A percentile compares a stretch with the other conserved stretches of the same genome.
Evolutionary conservation across 2,888 invertebrate species (phyloP).

Genomic region (Nemapogon koenigi): DNA sequence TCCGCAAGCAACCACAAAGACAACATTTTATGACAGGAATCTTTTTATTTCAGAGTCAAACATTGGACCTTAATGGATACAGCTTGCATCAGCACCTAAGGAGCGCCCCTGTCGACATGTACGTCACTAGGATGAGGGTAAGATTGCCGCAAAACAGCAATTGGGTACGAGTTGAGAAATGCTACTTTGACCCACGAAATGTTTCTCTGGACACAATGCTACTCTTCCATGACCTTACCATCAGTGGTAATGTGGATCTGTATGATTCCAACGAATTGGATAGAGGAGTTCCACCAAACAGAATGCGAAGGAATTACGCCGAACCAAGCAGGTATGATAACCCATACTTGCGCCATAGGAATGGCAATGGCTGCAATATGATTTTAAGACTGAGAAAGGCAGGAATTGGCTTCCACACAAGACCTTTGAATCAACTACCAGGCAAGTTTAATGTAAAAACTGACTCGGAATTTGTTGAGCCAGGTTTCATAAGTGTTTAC

Average conservation of each 20-base stretch:
- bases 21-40: too few relatives aligned
- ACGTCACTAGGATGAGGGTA: conserved; percentile 73
- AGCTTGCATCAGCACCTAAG: conserved; percentile 69
- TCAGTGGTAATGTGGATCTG: conserved; percentile 77
- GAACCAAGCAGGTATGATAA: conserved; percentile 39
- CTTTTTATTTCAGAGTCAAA: conserved; percentile 49
- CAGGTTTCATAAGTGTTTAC: conserved; percentile 84
- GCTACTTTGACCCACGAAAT: conserved; percentile 76
- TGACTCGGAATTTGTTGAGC: conserved; percentile 84
- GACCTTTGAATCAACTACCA: conserved; percentile 71
- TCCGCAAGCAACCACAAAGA: too few relatives aligned
- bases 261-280: conserved; percentile 48
- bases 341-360: conserved; percentile 31
- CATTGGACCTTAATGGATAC: conserved; percentile 68
- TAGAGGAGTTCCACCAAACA: conserved; percentile 31
- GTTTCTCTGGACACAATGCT: conserved; percentile 78
- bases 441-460: conserved; percentile 78
- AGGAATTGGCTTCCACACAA: conserved; percentile 79
- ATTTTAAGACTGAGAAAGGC: conserved; percentile 77
- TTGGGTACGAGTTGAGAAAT: conserved; percentile 79
- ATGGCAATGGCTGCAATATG: conserved; percentile 74
- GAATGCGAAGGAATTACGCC: conserved; percentile 40
- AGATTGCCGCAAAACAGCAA: conserved; percentile 69
- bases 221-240: conserved; percentile 79
- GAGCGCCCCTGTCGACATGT: conserved; percentile 71